Conservation (phyloP, 2,888 invertebrate genomes). For the Papilio protenor region DNA sequence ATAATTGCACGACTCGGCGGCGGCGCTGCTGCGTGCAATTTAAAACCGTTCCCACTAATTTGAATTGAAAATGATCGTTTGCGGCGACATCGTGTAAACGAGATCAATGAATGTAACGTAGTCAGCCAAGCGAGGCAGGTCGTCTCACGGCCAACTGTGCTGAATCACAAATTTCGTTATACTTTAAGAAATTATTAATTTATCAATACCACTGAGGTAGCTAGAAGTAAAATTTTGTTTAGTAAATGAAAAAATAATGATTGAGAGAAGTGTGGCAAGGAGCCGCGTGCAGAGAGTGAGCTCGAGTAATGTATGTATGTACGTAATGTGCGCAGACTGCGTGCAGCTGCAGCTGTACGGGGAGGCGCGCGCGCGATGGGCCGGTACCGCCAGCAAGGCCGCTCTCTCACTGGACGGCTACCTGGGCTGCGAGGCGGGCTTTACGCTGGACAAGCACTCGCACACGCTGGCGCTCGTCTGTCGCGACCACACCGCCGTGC, state of each 20-base stretch:
- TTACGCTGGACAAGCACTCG: slow-evolving; percentile 95
- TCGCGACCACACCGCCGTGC: slow-evolving; percentile 91
- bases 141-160: neutral
- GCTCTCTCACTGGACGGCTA: slow-evolving; percentile 93
- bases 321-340: slow-evolving; percentile 87
- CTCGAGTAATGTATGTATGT: no score
- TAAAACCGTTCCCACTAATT: slow-evolving; percentile 48
- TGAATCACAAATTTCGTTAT: no score
- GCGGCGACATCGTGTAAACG: neutral
- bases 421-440: slow-evolving; percentile 92
- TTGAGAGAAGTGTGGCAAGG: neutral
- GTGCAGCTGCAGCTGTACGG: slow-evolving; percentile 94
- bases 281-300: no score
- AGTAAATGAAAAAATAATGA: no score
- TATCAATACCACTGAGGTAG: no score
- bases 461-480: slow-evolving; percentile 95
- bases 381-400: slow-evolving; percentile 87
- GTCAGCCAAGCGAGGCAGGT: neutral
- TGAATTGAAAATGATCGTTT: slow-evolving; percentile 47
- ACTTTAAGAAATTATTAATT: no score
- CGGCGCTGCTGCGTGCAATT: slow-evolving; percentile 45
- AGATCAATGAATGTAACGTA: neutral
- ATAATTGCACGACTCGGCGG: slow-evolving; percentile 46
- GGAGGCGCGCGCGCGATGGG: slow-evolving; percentile 91
- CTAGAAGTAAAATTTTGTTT: neutral